A percentile compares a stretch with the other conserved stretches of the same genome.
phyloP scores from a whole-genome alignment of 2,113 vertebrate genomes.

The Chaetops frenatus region DNA sequence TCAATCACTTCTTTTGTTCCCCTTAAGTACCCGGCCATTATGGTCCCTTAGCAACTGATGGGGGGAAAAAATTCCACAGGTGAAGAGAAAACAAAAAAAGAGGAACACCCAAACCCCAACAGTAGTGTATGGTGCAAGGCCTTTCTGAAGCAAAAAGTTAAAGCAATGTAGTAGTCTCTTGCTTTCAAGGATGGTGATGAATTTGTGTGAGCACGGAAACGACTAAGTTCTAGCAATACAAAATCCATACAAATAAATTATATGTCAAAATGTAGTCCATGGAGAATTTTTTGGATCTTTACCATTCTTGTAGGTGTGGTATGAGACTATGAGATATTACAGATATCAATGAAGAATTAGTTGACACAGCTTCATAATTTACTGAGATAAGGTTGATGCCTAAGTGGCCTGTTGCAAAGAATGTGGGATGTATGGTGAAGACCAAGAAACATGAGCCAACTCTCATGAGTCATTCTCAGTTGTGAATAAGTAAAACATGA shows the following conservation, averaged over 20 bases:
- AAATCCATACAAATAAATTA: background rate
- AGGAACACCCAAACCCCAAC: too few species aligned
- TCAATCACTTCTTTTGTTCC: too few species aligned
- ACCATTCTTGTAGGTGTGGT: background rate
- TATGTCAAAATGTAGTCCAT: background rate
- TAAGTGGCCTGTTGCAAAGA: background rate
- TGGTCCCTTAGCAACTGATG: too few species aligned
- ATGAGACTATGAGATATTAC: background rate
- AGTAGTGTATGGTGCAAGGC: accelerated
- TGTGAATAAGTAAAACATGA: background rate
- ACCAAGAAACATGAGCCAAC: background rate
- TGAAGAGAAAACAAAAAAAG: too few species aligned
- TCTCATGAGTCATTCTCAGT: background rate
- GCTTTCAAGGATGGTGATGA: background rate
- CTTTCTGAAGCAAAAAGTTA: background rate
- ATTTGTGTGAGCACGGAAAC: background rate
- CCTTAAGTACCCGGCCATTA: too few species aligned
- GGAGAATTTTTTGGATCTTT: background rate
- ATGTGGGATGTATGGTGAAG: background rate
- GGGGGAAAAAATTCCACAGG: too few species aligned
- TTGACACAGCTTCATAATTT: background rate
- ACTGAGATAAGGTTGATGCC: background rate
- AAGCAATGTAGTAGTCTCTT: background rate
- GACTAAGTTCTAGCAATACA: background rate
- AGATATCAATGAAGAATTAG: background rate